Evolutionary conservation across 2,113 vertebrate genomes (phyloP).

Genomic region (Henicopernis longicauda): DNA sequence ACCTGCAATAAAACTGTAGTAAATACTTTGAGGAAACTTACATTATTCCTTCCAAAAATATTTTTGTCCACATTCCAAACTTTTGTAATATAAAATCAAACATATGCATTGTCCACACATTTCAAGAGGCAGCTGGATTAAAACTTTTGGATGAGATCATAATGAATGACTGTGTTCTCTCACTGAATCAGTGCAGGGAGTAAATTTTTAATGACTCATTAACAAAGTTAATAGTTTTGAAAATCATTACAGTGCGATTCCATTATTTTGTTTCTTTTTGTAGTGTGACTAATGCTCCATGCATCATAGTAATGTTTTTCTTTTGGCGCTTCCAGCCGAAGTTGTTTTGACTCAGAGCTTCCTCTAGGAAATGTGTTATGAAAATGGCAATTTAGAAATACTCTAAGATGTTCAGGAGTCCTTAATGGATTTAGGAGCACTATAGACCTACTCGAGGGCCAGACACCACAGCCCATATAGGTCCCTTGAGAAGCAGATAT

Average conservation of each 20-base stretch:
- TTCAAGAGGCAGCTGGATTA: not conserved
- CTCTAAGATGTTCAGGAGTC: not conserved
- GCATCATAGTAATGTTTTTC: slow-evolving; percentile 48
- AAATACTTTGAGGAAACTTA: not conserved
- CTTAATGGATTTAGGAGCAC: not conserved
- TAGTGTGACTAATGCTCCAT: slow-evolving; percentile 15
- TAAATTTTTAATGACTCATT: slow-evolving; percentile 66
- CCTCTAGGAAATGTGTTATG: not conserved
- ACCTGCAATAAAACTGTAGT: not conserved
- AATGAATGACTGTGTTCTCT: slow-evolving; percentile 29
- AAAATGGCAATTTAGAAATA: not conserved
- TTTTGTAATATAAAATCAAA: not conserved
- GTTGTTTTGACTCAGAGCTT: not conserved
- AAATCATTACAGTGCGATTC: slow-evolving; percentile 23
- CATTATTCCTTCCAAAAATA: not conserved
- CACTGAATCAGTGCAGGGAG: not conserved
- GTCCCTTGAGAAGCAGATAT: not conserved
- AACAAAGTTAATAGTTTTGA: slow-evolving; percentile 58
- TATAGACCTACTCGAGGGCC: not conserved
- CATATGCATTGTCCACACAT: not conserved
- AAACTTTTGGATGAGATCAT: slow-evolving; percentile 30
- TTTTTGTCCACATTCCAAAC: not conserved
- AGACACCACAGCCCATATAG: not conserved
- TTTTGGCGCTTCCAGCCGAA: slow-evolving; percentile 9
- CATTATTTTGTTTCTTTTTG: slow-evolving; percentile 58